Conservation (phyloP, 2,113 vertebrate genomes). For the Myotis brandtii region DNA sequence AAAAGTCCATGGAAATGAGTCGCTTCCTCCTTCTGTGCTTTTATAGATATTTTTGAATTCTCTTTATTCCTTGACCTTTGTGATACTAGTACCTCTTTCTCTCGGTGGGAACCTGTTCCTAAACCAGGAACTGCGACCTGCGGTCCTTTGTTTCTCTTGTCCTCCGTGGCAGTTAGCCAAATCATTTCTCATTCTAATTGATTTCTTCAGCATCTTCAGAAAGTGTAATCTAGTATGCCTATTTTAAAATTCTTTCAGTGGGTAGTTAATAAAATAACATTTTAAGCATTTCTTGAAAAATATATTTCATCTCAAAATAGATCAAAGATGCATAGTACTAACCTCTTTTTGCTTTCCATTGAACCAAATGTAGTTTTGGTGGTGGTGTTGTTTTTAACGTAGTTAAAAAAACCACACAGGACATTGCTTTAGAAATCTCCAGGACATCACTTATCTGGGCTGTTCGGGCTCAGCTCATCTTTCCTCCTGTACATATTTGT, state of each 20-base stretch:
- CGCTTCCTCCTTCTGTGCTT: neutral
- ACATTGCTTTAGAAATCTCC: neutral
- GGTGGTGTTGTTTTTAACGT: neutral
- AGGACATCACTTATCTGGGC: neutral
- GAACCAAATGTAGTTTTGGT: neutral
- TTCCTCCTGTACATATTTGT: neutral
- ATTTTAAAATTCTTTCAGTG: neutral
- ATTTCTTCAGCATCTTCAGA: constrained; percentile 6
- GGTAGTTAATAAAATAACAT: neutral
- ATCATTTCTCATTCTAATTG: neutral
- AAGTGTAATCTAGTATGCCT: neutral
- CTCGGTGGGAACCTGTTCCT: neutral
- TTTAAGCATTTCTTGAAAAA: neutral
- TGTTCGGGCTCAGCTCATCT: neutral
- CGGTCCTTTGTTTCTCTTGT: neutral
- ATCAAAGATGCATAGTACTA: neutral
- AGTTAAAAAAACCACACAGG: neutral
- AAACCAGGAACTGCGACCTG: neutral
- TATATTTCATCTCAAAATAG: neutral
- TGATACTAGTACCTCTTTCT: neutral
- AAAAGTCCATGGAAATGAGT: neutral
- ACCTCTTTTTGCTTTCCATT: neutral
- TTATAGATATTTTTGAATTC: neutral
- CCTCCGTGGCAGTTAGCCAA: neutral
- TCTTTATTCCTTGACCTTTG: neutral